phyloP scores from a whole-genome alignment of 2,113 vertebrate genomes.

The Aspiorhynchus laticeps region DNA sequence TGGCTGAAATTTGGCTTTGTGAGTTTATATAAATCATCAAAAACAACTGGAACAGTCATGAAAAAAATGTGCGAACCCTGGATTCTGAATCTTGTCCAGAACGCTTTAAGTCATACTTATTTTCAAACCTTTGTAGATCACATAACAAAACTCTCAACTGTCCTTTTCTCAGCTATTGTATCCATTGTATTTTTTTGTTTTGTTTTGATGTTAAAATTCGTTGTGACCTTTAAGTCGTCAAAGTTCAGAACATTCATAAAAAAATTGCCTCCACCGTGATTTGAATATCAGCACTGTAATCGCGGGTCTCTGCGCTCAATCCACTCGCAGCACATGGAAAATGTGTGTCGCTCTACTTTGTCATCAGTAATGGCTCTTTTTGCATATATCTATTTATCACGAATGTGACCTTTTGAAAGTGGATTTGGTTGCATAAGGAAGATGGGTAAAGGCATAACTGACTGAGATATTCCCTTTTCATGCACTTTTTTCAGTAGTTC shows the following conservation, averaged over 20 bases:
- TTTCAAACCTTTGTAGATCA: constrained; percentile 73
- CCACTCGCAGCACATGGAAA: constrained; percentile 39
- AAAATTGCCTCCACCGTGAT: constrained; percentile 57
- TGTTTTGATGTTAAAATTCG: constrained; percentile 62
- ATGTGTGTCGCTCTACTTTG: constrained; percentile 27
- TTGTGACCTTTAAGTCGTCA: constrained; percentile 69
- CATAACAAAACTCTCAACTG: constrained; percentile 75
- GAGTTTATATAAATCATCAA: neutral
- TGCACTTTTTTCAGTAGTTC: constrained; percentile 40
- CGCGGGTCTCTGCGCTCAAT: constrained; percentile 41
- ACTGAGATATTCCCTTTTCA: constrained; percentile 30
- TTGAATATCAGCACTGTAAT: constrained; percentile 49
- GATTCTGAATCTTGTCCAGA: constrained; percentile 60
- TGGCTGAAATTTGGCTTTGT: neutral
- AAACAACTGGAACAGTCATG: neutral
- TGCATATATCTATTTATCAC: constrained; percentile 37
- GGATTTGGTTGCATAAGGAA: constrained; percentile 37
- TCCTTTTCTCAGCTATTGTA: constrained; percentile 23
- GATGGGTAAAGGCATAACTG: constrained; percentile 2
- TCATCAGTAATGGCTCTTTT: constrained; percentile 47
- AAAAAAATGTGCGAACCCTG: neutral
- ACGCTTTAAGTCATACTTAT: constrained; percentile 67
- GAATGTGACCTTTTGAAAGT: constrained; percentile 48
- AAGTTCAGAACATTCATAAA: constrained; percentile 65
- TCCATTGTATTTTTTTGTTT: constrained; percentile 52